phyloP scores from a whole-genome alignment of 2,113 vertebrate genomes.

The Otolemur garnettii region DNA sequence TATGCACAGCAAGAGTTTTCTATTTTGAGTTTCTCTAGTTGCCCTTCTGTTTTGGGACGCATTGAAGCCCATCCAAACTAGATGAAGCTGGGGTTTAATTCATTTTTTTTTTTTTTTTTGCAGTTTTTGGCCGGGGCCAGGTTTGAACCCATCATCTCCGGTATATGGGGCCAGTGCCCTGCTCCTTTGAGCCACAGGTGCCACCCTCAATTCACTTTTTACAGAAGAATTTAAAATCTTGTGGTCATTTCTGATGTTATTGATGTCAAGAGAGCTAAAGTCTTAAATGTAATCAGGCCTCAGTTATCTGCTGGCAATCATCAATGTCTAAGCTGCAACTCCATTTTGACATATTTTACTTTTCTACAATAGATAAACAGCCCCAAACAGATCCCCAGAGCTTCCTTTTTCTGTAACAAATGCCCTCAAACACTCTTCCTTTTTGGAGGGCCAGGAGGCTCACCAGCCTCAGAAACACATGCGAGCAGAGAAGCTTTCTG shows the following conservation, averaged over 20 bases:
- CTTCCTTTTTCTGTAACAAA: slow-evolving; percentile 82
- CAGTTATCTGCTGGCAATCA: slow-evolving; percentile 79
- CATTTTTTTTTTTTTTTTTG: slow-evolving; percentile 54
- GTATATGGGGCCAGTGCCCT: too few relatives aligned
- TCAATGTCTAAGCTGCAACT: slow-evolving; percentile 83
- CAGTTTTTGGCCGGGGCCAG: too few relatives aligned
- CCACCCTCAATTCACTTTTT: slow-evolving; percentile 60
- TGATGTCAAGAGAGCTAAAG: slow-evolving; percentile 87
- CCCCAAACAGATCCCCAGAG: slow-evolving; percentile 30
- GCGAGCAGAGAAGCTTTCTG: slow-evolving; percentile 75
- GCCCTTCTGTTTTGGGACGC: slow-evolving; percentile 60
- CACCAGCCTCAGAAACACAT: slow-evolving; percentile 74
- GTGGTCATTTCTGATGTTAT: slow-evolving; percentile 78
- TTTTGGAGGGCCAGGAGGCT: slow-evolving; percentile 66
- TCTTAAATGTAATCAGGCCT: slow-evolving; percentile 81
- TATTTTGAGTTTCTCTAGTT: slow-evolving; percentile 56
- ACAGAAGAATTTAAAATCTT: slow-evolving; percentile 75
- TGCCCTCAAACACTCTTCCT: slow-evolving; percentile 70
- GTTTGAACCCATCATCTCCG: too few relatives aligned
- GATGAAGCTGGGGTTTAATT: slow-evolving; percentile 60
- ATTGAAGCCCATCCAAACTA: slow-evolving; percentile 64
- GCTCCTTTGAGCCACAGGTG: too few relatives aligned
- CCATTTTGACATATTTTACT: slow-evolving; percentile 71
- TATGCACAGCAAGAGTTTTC: background rate
- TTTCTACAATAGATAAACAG: slow-evolving; percentile 23